Evolutionary conservation across 2,113 vertebrate genomes (phyloP).

Genomic region (Toxotes chatareus): DNA sequence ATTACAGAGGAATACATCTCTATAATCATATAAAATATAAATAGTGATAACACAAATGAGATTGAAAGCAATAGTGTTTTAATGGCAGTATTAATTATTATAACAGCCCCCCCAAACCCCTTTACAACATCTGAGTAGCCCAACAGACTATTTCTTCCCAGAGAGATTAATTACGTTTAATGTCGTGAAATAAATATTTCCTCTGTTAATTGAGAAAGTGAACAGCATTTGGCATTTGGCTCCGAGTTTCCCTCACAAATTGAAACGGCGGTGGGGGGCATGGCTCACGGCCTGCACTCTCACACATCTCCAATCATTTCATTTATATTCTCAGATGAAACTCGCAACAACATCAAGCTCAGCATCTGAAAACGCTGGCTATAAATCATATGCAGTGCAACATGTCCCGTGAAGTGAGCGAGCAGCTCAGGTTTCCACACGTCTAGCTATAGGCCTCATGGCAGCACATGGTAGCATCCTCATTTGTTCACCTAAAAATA

Average conservation of each 20-base stretch:
- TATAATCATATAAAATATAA: not conserved
- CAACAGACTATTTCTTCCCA: too few relatives aligned
- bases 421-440: conserved; percentile 68
- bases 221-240: not conserved
- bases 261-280: not conserved
- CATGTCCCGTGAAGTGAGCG: conserved; percentile 29
- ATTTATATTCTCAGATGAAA: conserved; percentile 11
- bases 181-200: not conserved
- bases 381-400: conserved; percentile 47
- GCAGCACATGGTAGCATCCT: conserved; percentile 79
- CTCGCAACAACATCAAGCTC: conserved; percentile 36
- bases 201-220: not conserved
- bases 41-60: not conserved
- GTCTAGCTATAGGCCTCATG: conserved; percentile 69
- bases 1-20: not conserved
- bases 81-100: not conserved
- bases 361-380: conserved; percentile 34
- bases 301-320: conserved; percentile 13
- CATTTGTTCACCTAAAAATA: conserved; percentile 86
- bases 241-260: conserved; percentile 1
- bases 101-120: not conserved
- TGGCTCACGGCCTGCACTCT: not conserved
- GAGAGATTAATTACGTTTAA: not conserved
- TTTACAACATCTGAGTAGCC: not conserved
- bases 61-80: not conserved